phyloP scores from a whole-genome alignment of 2,797 vertebrate species.

The Sebastes itinus region DNA sequence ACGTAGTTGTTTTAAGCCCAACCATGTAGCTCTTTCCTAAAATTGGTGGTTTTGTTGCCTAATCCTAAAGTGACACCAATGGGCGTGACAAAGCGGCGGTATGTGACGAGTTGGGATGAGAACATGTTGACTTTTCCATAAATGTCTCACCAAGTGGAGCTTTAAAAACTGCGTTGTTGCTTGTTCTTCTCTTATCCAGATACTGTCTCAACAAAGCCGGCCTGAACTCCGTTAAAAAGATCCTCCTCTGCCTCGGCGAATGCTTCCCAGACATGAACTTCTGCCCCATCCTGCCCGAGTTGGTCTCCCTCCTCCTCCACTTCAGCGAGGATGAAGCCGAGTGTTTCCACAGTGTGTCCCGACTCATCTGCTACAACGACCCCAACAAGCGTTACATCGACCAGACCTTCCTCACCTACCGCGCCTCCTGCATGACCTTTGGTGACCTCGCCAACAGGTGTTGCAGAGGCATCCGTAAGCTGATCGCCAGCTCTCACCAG shows the following conservation, averaged over 20 bases:
- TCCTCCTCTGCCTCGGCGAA: constrained; percentile 84
- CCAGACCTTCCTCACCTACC: constrained; percentile 87
- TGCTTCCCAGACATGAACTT: constrained; percentile 87
- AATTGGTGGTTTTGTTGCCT: too few species aligned
- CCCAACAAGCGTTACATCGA: constrained; percentile 87
- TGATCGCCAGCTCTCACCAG: constrained; percentile 85
- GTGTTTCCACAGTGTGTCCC: constrained; percentile 86
- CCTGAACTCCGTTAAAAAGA: constrained; percentile 84
- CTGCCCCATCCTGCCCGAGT: constrained; percentile 85
- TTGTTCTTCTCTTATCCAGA: constrained; percentile 46
- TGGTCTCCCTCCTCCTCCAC: constrained; percentile 88
- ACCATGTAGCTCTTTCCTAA: too few species aligned
- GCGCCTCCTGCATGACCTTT: constrained; percentile 91
- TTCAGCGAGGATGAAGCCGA: constrained; percentile 89
- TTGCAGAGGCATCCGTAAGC: constrained; percentile 87
- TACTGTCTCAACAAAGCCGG: constrained; percentile 88
- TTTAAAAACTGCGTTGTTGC: background rate
- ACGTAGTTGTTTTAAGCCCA: too few species aligned
- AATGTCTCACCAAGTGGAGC: background rate
- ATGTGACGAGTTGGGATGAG: too few species aligned
- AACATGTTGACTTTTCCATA: background rate
- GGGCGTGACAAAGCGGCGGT: too few species aligned
- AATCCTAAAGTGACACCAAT: too few species aligned
- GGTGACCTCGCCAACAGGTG: constrained; percentile 90
- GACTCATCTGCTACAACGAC: constrained; percentile 84